Conservation (phyloP, 2,888 invertebrate species). For the Platerodrilus igneus region DNA sequence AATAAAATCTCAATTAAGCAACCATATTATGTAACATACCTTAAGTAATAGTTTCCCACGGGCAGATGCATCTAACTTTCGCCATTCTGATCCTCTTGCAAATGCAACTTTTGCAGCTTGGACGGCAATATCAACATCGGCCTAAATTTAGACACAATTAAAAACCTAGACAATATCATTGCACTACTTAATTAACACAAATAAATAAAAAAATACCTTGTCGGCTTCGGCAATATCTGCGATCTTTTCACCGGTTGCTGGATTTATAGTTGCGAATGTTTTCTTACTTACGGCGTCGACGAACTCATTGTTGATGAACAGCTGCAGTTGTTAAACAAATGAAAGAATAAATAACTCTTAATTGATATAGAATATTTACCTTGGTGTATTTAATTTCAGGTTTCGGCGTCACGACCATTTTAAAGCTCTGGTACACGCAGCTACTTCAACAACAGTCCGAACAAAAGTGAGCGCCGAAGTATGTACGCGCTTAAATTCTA, state of each 20-base stretch:
- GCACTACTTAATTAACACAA: not conserved
- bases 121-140: slow-evolving; percentile 77
- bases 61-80: slow-evolving; percentile 74
- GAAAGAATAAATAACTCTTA: slow-evolving; percentile 1
- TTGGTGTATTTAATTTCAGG: slow-evolving; percentile 15
- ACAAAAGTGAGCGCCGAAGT: too few species aligned
- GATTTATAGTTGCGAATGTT: slow-evolving; percentile 82
- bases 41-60: slow-evolving; percentile 69
- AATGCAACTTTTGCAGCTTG: slow-evolving; percentile 76
- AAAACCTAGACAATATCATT: slow-evolving; percentile 1
- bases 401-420: too few species aligned
- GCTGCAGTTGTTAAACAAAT: slow-evolving; percentile 49
- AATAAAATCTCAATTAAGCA: too few species aligned
- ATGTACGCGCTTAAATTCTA: too few species aligned
- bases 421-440: too few species aligned
- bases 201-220: slow-evolving; percentile 55
- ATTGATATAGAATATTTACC: slow-evolving; percentile 2
- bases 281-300: slow-evolving; percentile 79
- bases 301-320: slow-evolving; percentile 79
- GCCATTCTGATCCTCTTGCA: slow-evolving; percentile 67
- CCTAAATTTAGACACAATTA: slow-evolving; percentile 48
- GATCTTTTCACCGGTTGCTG: slow-evolving; percentile 72
- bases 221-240: slow-evolving; percentile 77
- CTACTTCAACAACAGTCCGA: too few species aligned
- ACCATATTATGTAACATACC: too few species aligned